Conservation (phyloP, 2,888 invertebrate species). For the Pemphredon lugubris region DNA sequence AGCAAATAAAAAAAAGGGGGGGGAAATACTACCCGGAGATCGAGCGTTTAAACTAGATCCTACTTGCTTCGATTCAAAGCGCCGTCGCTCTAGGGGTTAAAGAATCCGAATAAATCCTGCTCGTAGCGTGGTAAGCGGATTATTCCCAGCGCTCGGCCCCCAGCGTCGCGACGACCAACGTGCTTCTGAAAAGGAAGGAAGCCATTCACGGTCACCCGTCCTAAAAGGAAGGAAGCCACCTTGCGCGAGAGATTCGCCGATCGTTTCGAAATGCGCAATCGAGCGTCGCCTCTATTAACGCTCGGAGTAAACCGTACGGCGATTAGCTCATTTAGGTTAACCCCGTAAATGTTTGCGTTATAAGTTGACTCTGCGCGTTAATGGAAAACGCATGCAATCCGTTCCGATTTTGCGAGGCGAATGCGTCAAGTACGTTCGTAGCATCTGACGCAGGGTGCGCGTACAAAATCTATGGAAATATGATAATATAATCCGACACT, state of each 20-base stretch:
- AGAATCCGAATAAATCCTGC: slow-evolving; percentile 56
- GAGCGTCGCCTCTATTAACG: slow-evolving; percentile 4
- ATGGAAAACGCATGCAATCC: too few species aligned
- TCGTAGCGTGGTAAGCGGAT: slow-evolving; percentile 46
- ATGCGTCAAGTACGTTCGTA: too few species aligned
- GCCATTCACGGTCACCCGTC: slow-evolving; percentile 20
- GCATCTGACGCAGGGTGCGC: too few species aligned
- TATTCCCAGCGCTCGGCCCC: slow-evolving; percentile 28
- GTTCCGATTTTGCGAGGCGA: too few species aligned
- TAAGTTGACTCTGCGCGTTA: too few species aligned
- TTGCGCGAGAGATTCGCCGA: slow-evolving; percentile 22
- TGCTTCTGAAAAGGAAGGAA: slow-evolving; percentile 43
- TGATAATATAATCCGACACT: too few species aligned
- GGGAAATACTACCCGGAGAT: slow-evolving; percentile 17
- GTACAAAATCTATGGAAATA: too few species aligned
- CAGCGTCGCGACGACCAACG: slow-evolving; percentile 17
- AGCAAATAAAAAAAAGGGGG: too few species aligned
- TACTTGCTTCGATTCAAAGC: slow-evolving; percentile 26
- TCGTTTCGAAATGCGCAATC: slow-evolving; percentile 30
- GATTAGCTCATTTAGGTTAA: too few species aligned
- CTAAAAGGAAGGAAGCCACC: slow-evolving; percentile 38
- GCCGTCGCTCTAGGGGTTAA: slow-evolving; percentile 32
- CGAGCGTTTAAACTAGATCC: slow-evolving; percentile 40
- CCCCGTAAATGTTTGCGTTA: too few species aligned
- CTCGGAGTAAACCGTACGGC: too few species aligned